A percentile compares a stretch with the other conserved stretches of the same genome.
Conservation (phyloP, 2,113 vertebrate species). For the Redunca redunca region DNA sequence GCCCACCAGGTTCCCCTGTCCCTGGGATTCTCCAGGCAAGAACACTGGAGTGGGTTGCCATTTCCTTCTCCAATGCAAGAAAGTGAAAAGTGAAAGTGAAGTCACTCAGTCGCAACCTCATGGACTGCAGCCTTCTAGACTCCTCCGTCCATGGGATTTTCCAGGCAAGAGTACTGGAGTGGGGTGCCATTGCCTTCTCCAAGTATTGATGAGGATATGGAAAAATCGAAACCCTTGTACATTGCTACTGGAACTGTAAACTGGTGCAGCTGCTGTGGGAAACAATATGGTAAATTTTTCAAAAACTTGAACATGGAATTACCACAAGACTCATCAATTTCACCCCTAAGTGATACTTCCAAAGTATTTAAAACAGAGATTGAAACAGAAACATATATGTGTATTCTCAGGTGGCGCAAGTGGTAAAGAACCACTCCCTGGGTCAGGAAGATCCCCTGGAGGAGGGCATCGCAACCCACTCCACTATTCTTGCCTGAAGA, state of each 20-base stretch:
- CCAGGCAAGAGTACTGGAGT: too few species aligned
- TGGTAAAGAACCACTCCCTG: neutral
- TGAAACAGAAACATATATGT: neutral
- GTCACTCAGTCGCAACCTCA: too few species aligned
- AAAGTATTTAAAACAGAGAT: neutral
- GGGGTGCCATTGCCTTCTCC: too few species aligned
- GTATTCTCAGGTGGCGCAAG: neutral
- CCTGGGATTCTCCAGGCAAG: too few species aligned
- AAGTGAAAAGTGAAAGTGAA: too few species aligned
- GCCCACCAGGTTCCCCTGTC: too few species aligned
- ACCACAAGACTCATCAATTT: neutral
- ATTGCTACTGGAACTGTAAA: neutral
- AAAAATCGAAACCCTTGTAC: neutral
- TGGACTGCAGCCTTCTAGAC: too few species aligned
- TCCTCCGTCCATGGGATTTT: too few species aligned
- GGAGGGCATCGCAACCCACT: neutral
- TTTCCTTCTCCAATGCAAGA: too few species aligned
- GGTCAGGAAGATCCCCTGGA: neutral
- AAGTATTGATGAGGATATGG: neutral
- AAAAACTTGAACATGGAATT: neutral
- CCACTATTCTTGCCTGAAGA: neutral
- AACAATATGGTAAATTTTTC: neutral
- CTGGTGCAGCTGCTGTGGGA: neutral
- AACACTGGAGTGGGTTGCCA: too few species aligned
- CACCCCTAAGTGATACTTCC: neutral